Evolutionary conservation across 2,113 vertebrate genomes (phyloP), one percentile per base, ranked within the genome.

Genomic region (Ameiurus melas): DNA sequence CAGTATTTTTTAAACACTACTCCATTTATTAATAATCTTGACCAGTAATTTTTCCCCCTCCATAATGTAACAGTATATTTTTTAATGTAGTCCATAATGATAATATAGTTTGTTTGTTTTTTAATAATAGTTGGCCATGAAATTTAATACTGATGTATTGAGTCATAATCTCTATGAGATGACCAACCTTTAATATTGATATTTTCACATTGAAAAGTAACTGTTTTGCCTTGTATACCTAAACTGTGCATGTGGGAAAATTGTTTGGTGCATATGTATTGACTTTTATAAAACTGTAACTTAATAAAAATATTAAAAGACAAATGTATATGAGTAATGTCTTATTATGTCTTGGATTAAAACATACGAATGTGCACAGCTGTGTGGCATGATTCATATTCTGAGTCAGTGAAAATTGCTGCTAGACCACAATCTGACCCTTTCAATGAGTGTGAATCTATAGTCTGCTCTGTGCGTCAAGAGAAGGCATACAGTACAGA

Each of bases 151-250:
- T 94, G 87, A 91, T 95, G 94, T 96, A 96, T 95, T 95, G 95
- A 95, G 94, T 91, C 89, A 93, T 94, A 95, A 97, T 99, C 98
- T 99, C 98, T 94, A 93, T 97, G 98, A 99, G 98, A 99, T 98
- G 64, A 93, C 90, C 93, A 91, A 94, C 92, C 92, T 94, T 94
- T 90, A 87, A 95, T 91, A 92, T 93, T 89, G 88, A 85, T 92
- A 96, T 97, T 99, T 99, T 99, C 98, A 99, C 97, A 99, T 98
- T 99, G 98, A 98, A 99, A 99, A 97, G 97, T 94, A 95, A 95
- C 91, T 93, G 95, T 95, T 96, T 95, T 94, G 96, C 96, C 96
- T 97, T 96, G 96, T 98, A 97, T 97, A 97, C 97, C 98, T 97
- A 97, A 97, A 95, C 95, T 98, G 97, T 97, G 96, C 96, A 96